phyloP scores from a whole-genome alignment of 2,113 vertebrate genomes.

The Oreotrochilus melanogaster region DNA sequence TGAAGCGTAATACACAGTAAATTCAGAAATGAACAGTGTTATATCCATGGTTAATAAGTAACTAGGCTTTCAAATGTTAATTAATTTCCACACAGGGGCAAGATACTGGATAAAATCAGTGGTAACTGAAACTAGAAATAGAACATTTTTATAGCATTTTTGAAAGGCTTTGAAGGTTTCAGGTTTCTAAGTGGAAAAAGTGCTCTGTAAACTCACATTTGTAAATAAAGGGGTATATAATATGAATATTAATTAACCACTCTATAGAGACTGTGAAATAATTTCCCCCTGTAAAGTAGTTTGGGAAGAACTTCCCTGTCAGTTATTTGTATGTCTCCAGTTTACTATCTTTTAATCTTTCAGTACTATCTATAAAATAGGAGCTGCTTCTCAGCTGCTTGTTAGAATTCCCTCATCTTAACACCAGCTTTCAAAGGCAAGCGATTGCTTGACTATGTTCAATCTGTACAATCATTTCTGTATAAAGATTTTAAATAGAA shows the following conservation, averaged over 20 bases:
- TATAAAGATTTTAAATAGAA: not conserved
- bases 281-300: not conserved
- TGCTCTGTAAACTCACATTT: slow-evolving; percentile 5
- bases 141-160: not conserved
- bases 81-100: slow-evolving; percentile 31
- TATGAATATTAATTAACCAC: slow-evolving; percentile 28
- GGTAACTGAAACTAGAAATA: not conserved
- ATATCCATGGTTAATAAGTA: slow-evolving; percentile 29
- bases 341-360: not conserved
- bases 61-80: slow-evolving; percentile 32
- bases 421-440: not conserved
- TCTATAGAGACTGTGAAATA: not conserved
- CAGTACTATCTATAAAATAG: not conserved
- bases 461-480: not conserved
- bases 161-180: slow-evolving; percentile 8
- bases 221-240: slow-evolving; percentile 11
- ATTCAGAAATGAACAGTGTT: not conserved
- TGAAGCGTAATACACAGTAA: not conserved
- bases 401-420: not conserved
- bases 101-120: slow-evolving; percentile 15
- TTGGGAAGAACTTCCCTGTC: slow-evolving; percentile 24
- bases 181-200: slow-evolving; percentile 17
- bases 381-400: not conserved
- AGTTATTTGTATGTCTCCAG: not conserved
- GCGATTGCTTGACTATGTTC: not conserved